Base-by-base conservation (phyloP, 2,113 vertebrate genomes). In the Podilymbus podiceps region DNA sequence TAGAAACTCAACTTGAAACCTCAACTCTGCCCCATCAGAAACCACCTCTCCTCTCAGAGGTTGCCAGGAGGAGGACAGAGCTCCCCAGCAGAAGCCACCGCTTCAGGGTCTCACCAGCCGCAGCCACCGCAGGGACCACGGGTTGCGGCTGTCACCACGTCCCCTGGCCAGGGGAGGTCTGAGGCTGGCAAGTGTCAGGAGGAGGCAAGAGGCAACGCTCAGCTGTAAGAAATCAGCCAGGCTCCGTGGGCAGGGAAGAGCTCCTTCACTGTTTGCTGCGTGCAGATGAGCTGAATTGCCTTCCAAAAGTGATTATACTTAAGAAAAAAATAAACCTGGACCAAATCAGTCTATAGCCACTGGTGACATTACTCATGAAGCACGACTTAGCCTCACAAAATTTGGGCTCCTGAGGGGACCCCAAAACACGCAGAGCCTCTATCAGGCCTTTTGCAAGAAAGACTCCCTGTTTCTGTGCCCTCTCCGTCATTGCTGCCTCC, bases 91-190 rank as follows among this genome's bases (percentile, higher is more conserved):
- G 47, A 81, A 80, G 44, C n/a, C 69, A 62, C 20, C 2, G 3
- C 46, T 49, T 22, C 3, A 1, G 19, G 20, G 27, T 55, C 27
- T 55, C 12, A 44, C 14, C 79, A 49, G 4, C 53, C 59, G 44
- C 30, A 60, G 58, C 27, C 27, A 35, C 24, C 0, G 0, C n/a
- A 75, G 74, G 30, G 40, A 30, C 46, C 63, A n/a, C 0, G 1
- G 14, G 69, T 35, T 62, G 52, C 3, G 72, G 40, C 52, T 76
- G 35, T 46, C 75, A 31, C 75, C 47, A 13, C 0, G 4, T 67
- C 64, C 16, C 50, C 38, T 28, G 46, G 52, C 46, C 83, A 44
- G 31, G 24, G 9, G 3, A 66, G 6, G 25, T 35, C 35, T 19
- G 35, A n/a, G 27, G 35, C n/a, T 56, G 28, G 31, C n/a, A n/a